Evolutionary conservation across 2,797 vertebrate genomes (phyloP).

Genomic region (Euphonia xanthogaster): DNA sequence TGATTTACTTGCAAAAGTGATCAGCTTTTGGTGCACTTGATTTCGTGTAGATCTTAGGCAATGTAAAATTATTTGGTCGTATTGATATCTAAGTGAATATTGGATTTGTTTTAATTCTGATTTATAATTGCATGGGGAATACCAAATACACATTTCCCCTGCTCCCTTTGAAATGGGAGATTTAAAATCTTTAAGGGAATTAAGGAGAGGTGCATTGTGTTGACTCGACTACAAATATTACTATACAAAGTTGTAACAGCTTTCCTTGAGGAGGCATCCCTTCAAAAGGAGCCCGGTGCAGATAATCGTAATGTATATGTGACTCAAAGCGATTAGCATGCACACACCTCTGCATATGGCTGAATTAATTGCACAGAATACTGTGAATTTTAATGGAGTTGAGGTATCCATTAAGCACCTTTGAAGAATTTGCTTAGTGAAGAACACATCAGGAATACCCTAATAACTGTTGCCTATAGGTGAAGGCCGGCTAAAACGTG

Average conservation of each 20-base stretch:
- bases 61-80: neutral
- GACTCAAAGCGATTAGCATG: neutral
- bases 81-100: neutral
- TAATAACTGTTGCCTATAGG: conserved; percentile 48
- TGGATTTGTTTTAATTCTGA: neutral
- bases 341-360: neutral
- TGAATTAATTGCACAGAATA: conserved; percentile 2
- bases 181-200: neutral
- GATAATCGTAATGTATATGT: neutral
- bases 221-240: neutral
- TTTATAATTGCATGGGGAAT: neutral
- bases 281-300: neutral
- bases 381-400: conserved; percentile 11
- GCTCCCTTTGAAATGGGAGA: neutral
- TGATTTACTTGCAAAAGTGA: conserved; percentile 84
- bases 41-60: neutral
- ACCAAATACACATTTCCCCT: neutral
- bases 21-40: conserved; percentile 72
- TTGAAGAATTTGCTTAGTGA: neutral
- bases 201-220: neutral
- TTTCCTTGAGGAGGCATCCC: neutral
- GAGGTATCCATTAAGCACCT: neutral
- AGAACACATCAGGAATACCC: neutral
- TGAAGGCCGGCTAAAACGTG: conserved; percentile 65
- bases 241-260: neutral